Conservation (phyloP, 2,113 vertebrate genomes). For the Henicopernis longicauda region DNA sequence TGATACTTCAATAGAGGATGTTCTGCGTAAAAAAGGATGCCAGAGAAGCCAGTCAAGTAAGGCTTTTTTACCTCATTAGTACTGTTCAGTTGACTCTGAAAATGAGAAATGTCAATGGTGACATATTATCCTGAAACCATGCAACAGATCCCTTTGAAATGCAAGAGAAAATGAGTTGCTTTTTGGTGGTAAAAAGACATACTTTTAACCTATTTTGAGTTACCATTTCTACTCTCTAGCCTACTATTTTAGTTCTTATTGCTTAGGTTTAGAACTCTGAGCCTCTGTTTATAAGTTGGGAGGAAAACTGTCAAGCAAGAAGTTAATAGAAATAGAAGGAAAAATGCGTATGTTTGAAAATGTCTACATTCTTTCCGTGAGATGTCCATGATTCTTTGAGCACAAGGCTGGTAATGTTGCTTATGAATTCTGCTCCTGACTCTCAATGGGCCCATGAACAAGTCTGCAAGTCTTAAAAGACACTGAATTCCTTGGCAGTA, state of each 20-base stretch:
- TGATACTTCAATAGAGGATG: slow-evolving; percentile 83
- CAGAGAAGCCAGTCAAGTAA: slow-evolving; percentile 82
- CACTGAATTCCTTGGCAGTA: not conserved
- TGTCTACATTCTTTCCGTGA: not conserved
- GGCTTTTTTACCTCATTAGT: not conserved
- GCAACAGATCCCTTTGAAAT: not conserved
- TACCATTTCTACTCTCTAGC: not conserved
- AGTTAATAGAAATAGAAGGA: not conserved
- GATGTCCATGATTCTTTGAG: not conserved
- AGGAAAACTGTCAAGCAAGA: not conserved
- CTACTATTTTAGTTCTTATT: not conserved
- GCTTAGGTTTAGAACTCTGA: not conserved
- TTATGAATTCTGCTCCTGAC: not conserved
- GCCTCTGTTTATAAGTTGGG: not conserved
- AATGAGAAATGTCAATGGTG: not conserved
- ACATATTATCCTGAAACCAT: not conserved
- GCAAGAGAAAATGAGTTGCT: not conserved
- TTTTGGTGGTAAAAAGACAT: not conserved
- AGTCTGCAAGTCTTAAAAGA: not conserved
- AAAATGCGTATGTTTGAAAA: not conserved
- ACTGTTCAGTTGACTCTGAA: not conserved
- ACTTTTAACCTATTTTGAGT: not conserved
- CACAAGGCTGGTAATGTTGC: not conserved
- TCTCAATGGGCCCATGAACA: not conserved
- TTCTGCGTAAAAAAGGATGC: slow-evolving; percentile 87